Base-by-base conservation (phyloP, 2,888 invertebrate species). In the Eristalinus aeneus region DNA sequence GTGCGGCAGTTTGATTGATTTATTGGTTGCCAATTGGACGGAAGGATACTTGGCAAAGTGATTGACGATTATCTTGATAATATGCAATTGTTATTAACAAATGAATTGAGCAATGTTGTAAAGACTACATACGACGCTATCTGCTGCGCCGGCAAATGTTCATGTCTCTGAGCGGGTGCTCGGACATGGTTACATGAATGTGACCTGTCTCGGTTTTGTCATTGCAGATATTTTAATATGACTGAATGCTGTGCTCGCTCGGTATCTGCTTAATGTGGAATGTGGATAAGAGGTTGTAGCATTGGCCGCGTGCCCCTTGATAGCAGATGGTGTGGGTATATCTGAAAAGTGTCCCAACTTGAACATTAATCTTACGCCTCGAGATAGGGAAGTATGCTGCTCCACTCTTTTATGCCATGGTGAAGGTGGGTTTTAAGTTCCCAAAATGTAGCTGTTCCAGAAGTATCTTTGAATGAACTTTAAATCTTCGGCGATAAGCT, bases 1-100 rank as follows among this genome's bases (percentile, higher is more conserved):
- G 71, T 60, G 84, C 76, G 68, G 54, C 76, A 74, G 61, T 74
- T 86, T 86, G 86, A 86, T 82, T 86, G 86, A 82, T 86, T 86
- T 86, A 86, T 86, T 86, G 86, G 65, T 46, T 58, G 61, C 39
- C 39, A 36, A 53, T 23, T 46, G 16, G 27, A 69, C 76, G 72
- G 75, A 73, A 76, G 65, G 54, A 73, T 69, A 81, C 71, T 75
- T 71, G 77, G 39, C 65, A 73, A 78, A 78, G 81, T 86, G 86
- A 86, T 86, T 86, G 82, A 82, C 77, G 78, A 77, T 74, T 20
- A 75, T 69, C 58, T 67, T 20, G 63, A 56, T 77, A 64, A 58
- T 53, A 77, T 77, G 81, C 73, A 81, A 78, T 86, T 74, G 77
- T 74, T 78, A 67, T 77, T 71, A 63, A 46, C 58, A 74, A 82